Base-by-base conservation (phyloP, 2,888 invertebrate genomes). In the Clostera curtula region DNA sequence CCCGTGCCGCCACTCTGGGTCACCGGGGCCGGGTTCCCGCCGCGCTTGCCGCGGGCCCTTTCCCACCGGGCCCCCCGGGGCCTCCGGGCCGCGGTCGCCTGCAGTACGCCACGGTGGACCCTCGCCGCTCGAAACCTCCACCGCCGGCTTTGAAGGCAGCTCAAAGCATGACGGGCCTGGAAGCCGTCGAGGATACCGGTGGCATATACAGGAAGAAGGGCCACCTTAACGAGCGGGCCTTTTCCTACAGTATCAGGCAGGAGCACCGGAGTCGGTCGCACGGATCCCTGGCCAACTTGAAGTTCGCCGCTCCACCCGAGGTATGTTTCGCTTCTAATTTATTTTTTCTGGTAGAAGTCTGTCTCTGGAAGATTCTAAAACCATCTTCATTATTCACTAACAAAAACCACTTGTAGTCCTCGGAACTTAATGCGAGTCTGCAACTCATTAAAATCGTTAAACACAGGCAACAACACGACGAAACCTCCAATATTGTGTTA, bases 241-340 rank as follows among this genome's bases (percentile, higher is more conserved):
- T 96, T 65, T 95, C 95, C 30, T 96, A 96, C 77, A 96, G 96
- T 49, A 96, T 96, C 60, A 85, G 96, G 31, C 96, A 96, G 68
- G 96, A 96, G 67, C 96, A 96, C 65, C 88, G 96, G 43, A 95
- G 95, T 65, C 87, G 96, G 36, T 96, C 95, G 56, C 96, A 96
- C 70, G 96, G 96, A 34, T 95, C 95, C 34, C 84, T 96, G 65
- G 95, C 96, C 36, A 96, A 95, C 64, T 83, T 96, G 37, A 95
- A 95, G 66, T 96, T 96, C 74, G 93, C 92, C 49, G 91, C 91
- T 43, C 92, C 93, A 40, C 85, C 85, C 21, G 84, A 85, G 73
- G 85, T 85, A 43, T 76, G 82, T 34, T 12, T 9, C n/a, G n/a
- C n/a, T n/a, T n/a, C 25, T 20, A 3, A 12, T 17, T 21, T 24